phyloP scores from a whole-genome alignment of 2,888 invertebrate species.

The Papilio protenor region DNA sequence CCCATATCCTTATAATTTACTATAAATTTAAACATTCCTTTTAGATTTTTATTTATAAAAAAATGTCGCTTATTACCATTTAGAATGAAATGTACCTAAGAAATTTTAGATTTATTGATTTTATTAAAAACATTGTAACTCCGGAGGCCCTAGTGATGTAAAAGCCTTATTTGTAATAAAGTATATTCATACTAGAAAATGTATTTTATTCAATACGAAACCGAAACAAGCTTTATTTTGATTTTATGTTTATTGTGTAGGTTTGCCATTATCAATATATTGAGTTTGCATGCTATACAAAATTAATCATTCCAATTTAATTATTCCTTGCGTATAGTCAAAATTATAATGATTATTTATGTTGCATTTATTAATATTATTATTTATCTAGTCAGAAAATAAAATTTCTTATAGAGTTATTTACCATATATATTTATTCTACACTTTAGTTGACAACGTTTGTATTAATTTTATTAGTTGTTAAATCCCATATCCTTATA shows the following conservation, averaged over 20 bases:
- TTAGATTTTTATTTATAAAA: background rate
- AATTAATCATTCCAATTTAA: slow-evolving; percentile 38
- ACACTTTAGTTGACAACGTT: too few species aligned
- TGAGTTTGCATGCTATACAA: slow-evolving; percentile 60
- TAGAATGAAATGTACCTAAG: slow-evolving; percentile 55
- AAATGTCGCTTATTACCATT: slow-evolving; percentile 42
- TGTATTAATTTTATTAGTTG: too few species aligned
- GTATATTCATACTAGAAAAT: slow-evolving; percentile 74
- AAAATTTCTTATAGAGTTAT: background rate
- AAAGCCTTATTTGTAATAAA: slow-evolving; percentile 82
- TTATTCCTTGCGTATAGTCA: background rate
- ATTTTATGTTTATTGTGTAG: slow-evolving; percentile 79
- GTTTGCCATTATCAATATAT: slow-evolving; percentile 78
- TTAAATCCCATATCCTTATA: too few species aligned
- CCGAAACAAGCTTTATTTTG: slow-evolving; percentile 60
- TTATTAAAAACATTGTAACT: slow-evolving; percentile 74
- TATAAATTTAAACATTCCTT: background rate
- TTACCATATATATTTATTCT: background rate
- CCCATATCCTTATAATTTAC: background rate
- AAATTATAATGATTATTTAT: background rate
- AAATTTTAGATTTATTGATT: slow-evolving; percentile 51
- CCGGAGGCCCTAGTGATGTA: slow-evolving; percentile 71
- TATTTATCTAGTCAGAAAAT: background rate
- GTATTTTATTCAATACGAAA: slow-evolving; percentile 76
- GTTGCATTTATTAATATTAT: background rate